These are phyloP conservation scores for Rhinolophus ferrumequinum DNA, from an alignment of 2,113 vertebrate genomes.

Conservation along the genomic window DNA sequence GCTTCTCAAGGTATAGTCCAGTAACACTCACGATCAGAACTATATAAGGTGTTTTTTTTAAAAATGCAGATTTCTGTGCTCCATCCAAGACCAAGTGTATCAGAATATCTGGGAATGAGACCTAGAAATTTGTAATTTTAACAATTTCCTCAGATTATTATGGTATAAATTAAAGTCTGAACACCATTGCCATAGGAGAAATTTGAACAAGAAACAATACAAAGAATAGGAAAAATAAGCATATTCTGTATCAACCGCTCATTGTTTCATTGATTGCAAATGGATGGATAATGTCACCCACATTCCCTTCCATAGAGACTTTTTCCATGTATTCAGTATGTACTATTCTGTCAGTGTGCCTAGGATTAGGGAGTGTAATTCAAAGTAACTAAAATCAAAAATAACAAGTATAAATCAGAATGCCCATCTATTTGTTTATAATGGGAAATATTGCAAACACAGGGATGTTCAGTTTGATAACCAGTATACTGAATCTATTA, in stretches of 20 bases:
- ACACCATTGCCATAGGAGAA: not conserved
- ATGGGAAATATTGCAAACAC: not conserved
- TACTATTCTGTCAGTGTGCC: not conserved
- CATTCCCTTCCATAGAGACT: not conserved
- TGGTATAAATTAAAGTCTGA: not conserved
- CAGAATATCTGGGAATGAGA: not conserved
- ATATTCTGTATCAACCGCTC: not conserved
- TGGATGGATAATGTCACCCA: not conserved
- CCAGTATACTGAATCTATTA: not conserved
- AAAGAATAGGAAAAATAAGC: not conserved
- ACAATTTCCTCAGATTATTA: not conserved
- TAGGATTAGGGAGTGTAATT: not conserved
- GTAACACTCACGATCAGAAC: not conserved
- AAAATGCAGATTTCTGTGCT: not conserved
- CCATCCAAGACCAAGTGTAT: not conserved
- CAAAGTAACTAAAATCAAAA: not conserved
- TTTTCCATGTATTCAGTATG: not conserved
- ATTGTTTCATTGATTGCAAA: not conserved
- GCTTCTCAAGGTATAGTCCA: not conserved
- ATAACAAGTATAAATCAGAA: not conserved
- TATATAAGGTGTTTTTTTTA: not conserved
- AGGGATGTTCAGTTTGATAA: not conserved
- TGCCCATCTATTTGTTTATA: not conserved
- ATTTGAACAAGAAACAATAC: not conserved
- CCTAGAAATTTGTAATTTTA: not conserved